Conservation (phyloP, 2,888 invertebrate species). For the Harpalus rufipes region DNA sequence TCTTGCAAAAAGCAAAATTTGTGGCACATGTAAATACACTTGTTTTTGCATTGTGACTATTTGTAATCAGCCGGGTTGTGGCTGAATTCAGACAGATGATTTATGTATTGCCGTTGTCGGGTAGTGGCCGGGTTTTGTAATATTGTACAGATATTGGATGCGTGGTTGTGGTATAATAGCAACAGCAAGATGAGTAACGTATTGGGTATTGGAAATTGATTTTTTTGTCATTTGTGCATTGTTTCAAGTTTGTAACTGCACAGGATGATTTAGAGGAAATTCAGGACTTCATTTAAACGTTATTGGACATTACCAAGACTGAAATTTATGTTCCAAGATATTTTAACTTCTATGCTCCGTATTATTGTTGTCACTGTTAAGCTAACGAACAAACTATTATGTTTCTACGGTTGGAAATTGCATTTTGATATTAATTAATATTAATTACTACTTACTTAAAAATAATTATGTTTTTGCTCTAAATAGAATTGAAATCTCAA, state of each 20-base stretch:
- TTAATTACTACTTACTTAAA: too few relatives aligned
- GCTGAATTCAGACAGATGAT: background rate
- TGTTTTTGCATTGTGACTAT: background rate
- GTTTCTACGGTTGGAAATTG: too few relatives aligned
- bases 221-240: slow-evolving; percentile 1
- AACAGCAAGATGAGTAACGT: background rate
- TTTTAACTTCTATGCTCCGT: too few relatives aligned
- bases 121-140: too few relatives aligned
- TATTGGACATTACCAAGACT: background rate
- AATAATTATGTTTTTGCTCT: too few relatives aligned
- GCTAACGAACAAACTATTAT: too few relatives aligned
- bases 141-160: background rate
- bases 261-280: background rate
- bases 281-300: background rate
- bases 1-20: background rate
- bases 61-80: background rate
- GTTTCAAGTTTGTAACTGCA: background rate
- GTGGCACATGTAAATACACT: background rate
- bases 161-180: background rate
- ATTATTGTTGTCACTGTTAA: too few relatives aligned
- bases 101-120: background rate
- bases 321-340: too few relatives aligned
- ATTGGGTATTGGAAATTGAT: slow-evolving; percentile 1
- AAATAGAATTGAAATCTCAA: too few relatives aligned
- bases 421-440: too few relatives aligned